Evolutionary conservation across 2,888 invertebrate genomes (phyloP), one percentile per base, ranked within the genome.

Genomic region (Ophioninae sp.): DNA sequence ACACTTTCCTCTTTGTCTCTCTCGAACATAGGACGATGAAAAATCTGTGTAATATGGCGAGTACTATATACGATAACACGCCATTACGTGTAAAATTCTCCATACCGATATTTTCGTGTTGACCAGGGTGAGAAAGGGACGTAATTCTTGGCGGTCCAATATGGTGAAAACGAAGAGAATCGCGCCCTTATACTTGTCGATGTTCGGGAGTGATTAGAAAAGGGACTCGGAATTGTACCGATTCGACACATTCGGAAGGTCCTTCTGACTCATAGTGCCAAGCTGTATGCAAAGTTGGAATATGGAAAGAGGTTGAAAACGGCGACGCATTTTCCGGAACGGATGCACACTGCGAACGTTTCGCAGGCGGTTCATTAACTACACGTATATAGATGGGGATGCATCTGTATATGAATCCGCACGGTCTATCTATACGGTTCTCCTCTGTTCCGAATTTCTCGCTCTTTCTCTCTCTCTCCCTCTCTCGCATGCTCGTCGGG

Each of bases 291-390:
- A 68, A 56, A 62, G 56, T n/a, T 30, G 23, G 72, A 79, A 79
- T 72, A 79, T 79, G 59, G 74, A 41, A 75, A 59, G 41, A n/a
- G 64, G 57, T n/a, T 61, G 79, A 68, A 80, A 73, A 83, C 75
- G 80, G 61, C 80, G 70, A 75, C 77, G 81, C 83, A 73, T 83
- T 83, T 83, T 81, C 81, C 83, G 83, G 83, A 81, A 84, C 84
- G 81, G 84, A 84, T 84, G 81, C 79, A 79, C 72, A 79, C 75
- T 79, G 72, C 82, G 82, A 81, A 81, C 81, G 79, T 67, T 44
- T 83, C 82, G 76, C 79, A 79, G 76, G 75, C 84, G 79, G 84
- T 84, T 84, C 84, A 79, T 84, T 84, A 84, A 81, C 84, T 73
- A 44, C 44, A 75, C 75, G 62, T 67, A 75, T 65, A 72, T 57